Evolutionary conservation across 2,797 vertebrate species (phyloP).

Genomic region (Bradypus variegatus): DNA sequence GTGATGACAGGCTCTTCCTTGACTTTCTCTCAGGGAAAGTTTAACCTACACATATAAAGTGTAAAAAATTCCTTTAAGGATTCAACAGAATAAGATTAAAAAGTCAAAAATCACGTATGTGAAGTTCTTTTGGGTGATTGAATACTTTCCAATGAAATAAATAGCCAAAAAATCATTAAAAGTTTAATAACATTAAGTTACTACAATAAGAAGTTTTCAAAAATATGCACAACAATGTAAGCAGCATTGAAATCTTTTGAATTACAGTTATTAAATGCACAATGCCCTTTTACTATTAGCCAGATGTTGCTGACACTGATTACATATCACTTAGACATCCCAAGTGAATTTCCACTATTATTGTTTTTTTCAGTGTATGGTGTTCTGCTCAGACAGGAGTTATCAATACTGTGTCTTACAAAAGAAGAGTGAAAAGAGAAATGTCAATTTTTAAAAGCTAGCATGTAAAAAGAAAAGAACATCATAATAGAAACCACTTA

Average conservation of each 20-base stretch:
- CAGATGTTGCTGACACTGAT: neutral
- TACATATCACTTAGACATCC: neutral
- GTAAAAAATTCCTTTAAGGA: neutral
- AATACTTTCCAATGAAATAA: neutral
- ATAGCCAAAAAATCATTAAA: neutral
- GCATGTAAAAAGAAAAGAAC: neutral
- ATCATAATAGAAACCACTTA: slow-evolving; percentile 15
- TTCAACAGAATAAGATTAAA: slow-evolving; percentile 5
- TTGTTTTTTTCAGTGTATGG: neutral
- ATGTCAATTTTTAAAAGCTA: neutral
- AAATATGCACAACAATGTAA: neutral
- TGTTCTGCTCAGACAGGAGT: neutral
- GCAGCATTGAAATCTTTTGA: neutral
- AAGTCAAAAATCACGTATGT: neutral
- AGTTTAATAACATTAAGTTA: no score
- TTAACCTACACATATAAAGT: neutral
- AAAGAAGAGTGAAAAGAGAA: neutral
- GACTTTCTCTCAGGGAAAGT: neutral
- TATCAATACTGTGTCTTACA: neutral
- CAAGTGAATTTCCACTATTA: neutral
- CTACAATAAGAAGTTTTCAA: no score
- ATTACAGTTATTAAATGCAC: neutral
- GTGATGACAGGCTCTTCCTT: neutral
- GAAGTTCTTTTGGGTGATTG: neutral
- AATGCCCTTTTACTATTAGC: neutral